Percentiles rank a stretch among this genome's conserved stretches.
Evolutionary conservation across 2,888 invertebrate genomes (phyloP).

Genomic region (Drosophila ezoana): DNA sequence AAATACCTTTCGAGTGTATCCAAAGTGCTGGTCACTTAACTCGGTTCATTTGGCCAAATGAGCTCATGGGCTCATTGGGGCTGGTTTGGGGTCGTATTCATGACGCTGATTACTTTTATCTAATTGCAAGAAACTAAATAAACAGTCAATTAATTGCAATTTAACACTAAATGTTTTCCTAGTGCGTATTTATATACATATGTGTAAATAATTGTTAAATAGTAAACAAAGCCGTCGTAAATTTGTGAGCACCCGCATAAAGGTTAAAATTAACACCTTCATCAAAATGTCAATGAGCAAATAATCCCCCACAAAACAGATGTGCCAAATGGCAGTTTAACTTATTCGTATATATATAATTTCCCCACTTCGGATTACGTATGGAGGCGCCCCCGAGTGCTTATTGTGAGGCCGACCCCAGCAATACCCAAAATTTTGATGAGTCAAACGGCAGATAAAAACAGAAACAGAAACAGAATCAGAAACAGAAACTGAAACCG

Average conservation of each 20-base stretch:
- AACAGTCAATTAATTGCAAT: slow-evolving; percentile 57
- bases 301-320: slow-evolving; percentile 47
- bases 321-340: slow-evolving; percentile 52
- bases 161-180: not conserved
- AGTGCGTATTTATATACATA: no score
- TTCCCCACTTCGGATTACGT: slow-evolving; percentile 8
- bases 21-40: slow-evolving; percentile 41
- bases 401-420: slow-evolving; percentile 24
- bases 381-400: slow-evolving; percentile 43
- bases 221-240: slow-evolving; percentile 51
- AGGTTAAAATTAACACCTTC: slow-evolving; percentile 65
- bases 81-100: slow-evolving; percentile 51
- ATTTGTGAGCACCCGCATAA: slow-evolving; percentile 35
- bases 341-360: slow-evolving; percentile 9
- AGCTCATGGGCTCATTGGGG: slow-evolving; percentile 32
- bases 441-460: slow-evolving; percentile 17
- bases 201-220: slow-evolving; percentile 36
- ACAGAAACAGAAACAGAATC: slow-evolving; percentile 15
- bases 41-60: slow-evolving; percentile 33
- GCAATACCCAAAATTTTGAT: slow-evolving; percentile 4
- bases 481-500: slow-evolving; percentile 25
- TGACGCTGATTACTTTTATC: slow-evolving; percentile 64
- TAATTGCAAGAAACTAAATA: slow-evolving; percentile 65
- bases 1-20: slow-evolving; percentile 31
- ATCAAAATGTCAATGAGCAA: slow-evolving; percentile 79